A percentile compares a stretch with the other conserved stretches of the same genome.
Conservation (phyloP, 1,140 invertebrate species). For the Zaprionus camerounensis region DNA sequence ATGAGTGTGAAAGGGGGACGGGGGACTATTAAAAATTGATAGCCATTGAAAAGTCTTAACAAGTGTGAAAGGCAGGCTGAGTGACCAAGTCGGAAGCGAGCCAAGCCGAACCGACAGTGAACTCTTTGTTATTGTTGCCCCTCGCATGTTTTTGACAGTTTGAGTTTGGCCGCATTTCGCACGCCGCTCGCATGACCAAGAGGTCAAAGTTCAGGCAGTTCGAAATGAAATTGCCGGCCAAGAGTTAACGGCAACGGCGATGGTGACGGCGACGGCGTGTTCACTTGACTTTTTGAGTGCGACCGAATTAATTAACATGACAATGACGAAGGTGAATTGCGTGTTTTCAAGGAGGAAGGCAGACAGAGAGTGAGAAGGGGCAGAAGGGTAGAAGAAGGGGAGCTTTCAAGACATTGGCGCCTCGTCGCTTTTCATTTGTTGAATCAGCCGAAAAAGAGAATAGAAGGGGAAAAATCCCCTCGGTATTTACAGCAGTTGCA, state of each 20-base stretch:
- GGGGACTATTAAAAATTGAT: constrained; percentile 65
- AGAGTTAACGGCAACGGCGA: constrained; percentile 3
- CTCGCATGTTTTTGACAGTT: constrained; percentile 71
- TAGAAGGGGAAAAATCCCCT: not conserved
- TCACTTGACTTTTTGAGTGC: constrained; percentile 75
- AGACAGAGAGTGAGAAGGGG: not conserved
- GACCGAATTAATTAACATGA: constrained; percentile 81
- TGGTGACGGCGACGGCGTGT: constrained; percentile 38
- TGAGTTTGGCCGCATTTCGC: constrained; percentile 28
- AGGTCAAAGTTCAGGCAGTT: constrained; percentile 2
- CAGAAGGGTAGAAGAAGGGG: not conserved
- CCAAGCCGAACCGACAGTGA: constrained; percentile 5
- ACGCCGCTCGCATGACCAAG: not conserved
- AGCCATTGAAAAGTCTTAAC: constrained; percentile 73
- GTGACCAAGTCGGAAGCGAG: constrained; percentile 15
- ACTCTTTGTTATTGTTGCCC: constrained; percentile 44
- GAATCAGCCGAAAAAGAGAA: constrained; percentile 38
- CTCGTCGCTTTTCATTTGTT: constrained; percentile 19
- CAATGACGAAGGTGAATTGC: constrained; percentile 83
- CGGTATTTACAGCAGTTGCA: constrained; percentile 20
- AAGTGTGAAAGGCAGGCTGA: constrained; percentile 50
- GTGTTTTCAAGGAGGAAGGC: constrained; percentile 38
- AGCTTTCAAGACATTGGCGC: constrained; percentile 28
- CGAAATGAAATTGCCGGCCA: constrained; percentile 12
- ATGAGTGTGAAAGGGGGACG: not conserved